phyloP scores from a whole-genome alignment of 1,140 invertebrate species.

The Archegozetes longisetosus region DNA sequence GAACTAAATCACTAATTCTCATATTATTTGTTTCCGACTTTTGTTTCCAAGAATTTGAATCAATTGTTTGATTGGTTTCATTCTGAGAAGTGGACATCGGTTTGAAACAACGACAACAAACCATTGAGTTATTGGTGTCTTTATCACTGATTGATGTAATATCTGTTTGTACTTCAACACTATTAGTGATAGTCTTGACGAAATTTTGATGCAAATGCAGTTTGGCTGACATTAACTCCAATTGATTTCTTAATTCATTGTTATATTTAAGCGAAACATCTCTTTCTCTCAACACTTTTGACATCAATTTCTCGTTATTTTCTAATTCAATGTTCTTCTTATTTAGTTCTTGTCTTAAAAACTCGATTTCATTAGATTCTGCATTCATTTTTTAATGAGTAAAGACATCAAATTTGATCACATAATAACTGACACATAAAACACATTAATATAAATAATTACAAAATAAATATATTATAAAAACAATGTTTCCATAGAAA shows the following conservation, averaged over 20 bases:
- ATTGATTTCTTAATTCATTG: conserved; percentile 4
- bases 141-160: background rate
- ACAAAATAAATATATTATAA: background rate
- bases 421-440: background rate
- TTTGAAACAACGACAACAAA: background rate
- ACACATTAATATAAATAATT: background rate
- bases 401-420: background rate
- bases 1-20: conserved; percentile 4
- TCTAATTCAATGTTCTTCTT: background rate
- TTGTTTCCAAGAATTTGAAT: conserved; percentile 2
- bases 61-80: background rate
- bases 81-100: background rate
- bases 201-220: conserved; percentile 2
- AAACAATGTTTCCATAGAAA: background rate
- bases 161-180: background rate
- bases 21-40: background rate
- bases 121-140: background rate
- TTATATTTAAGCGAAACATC: background rate
- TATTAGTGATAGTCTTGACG: background rate
- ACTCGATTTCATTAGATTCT: background rate
- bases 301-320: background rate
- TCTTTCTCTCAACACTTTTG: background rate
- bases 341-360: background rate
- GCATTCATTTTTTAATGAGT: background rate
- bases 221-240: conserved; percentile 13